Base-by-base conservation (phyloP, 2,113 vertebrate genomes). In the Xyrauchen texanus region DNA sequence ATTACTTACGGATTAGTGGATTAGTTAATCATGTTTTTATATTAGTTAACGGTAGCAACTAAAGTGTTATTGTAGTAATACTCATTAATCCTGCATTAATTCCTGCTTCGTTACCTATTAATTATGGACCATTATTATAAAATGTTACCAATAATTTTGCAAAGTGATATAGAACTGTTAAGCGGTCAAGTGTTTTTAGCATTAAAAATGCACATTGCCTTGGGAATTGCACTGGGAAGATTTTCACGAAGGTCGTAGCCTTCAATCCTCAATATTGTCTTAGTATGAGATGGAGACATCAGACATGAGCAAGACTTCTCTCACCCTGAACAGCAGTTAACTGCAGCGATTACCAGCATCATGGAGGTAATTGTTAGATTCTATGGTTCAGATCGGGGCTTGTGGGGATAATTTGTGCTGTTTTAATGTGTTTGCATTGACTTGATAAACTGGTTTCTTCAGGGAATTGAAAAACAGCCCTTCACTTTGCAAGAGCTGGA, bases 281-380 rank as follows among this genome's bases (percentile, higher is more conserved):
- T 58, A 1, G 57, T 58, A 21, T 62, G 71, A 74, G 71, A 46
- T 63, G 1, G 58, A 7, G 16, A 74, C 77, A 64, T 60, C 60
- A 72, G 16, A 15, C 46, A 12, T 10, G 8, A 52, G 7, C 51
- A 52, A 49, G 53, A 15, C 47, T 44, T 63, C 66, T 73, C 76
- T 83, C 64, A 67, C 44, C 7, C 70, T 71, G 64, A 83, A 73
- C 62, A n/a, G 49, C 65, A 62, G 77, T 83, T 86, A 86, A 87
- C 84, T 86, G 75, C 74, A 53, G 70, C 78, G 79, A 86, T 85
- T 85, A 86, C 62, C 77, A 73, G 70, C 77, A 75, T 81, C 69
- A n/a, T 75, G 42, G 75, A 52, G 71, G 82, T 86, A 85, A 83
- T 82, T 83, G 70, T 82, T 78, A 47, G 77, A 81, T 85, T 75